Percentiles rank a stretch among this genome's conserved stretches.
These are phyloP conservation scores for Hippocampus kuda DNA, from an alignment of 2,797 vertebrate genomes.

Conservation along the genomic window DNA sequence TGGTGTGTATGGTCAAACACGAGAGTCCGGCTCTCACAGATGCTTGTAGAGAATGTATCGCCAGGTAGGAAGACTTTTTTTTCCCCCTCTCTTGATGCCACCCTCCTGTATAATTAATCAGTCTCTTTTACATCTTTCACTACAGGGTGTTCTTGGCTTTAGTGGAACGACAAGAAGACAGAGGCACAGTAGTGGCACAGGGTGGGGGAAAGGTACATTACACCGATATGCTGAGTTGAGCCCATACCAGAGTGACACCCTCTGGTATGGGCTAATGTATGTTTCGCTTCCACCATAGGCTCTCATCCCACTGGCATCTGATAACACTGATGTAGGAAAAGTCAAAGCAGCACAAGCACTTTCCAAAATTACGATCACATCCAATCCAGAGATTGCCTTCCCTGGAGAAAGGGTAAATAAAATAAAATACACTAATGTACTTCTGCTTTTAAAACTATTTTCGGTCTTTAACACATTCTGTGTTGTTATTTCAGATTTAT, in stretches of 20 bases:
- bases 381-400: conserved; percentile 93
- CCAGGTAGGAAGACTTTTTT: conserved; percentile 65
- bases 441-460: neutral
- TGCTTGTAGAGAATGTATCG: conserved; percentile 83
- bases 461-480: neutral
- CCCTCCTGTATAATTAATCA: neutral
- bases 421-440: neutral
- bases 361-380: conserved; percentile 93
- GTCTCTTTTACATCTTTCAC: neutral
- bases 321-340: conserved; percentile 86
- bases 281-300: conserved; percentile 61
- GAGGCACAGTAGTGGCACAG: conserved; percentile 89
- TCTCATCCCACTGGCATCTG: conserved; percentile 83
- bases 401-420: conserved; percentile 83
- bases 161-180: conserved; percentile 84
- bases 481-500: conserved; percentile 72
- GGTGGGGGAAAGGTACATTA: conserved; percentile 89
- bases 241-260: neutral
- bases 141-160: conserved; percentile 87
- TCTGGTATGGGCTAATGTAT: neutral
- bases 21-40: conserved; percentile 82
- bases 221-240: neutral
- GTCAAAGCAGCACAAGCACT: conserved; percentile 90
- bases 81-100: no score
- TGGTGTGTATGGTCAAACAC: conserved; percentile 90